These are phyloP conservation scores for Beris chalybata DNA, from an alignment of 2,888 invertebrate species.

Conservation along the genomic window DNA sequence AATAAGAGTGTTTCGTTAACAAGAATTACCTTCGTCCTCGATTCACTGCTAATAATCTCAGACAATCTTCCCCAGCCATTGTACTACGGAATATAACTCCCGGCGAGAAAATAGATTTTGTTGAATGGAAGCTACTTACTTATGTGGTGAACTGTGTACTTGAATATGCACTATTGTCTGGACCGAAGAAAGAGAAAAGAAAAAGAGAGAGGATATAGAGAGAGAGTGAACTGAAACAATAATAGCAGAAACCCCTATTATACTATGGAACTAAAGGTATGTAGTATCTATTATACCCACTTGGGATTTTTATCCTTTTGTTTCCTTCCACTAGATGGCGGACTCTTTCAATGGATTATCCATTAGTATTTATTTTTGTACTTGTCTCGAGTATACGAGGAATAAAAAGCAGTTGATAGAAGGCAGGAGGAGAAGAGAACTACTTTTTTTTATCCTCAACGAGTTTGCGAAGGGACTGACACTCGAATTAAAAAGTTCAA, in stretches of 20 bases:
- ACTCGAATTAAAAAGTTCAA: constrained; percentile 26
- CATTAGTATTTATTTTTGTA: constrained; percentile 5
- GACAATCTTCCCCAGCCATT: constrained; percentile 1
- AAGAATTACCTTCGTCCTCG: constrained; percentile 27
- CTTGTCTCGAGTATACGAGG: neutral
- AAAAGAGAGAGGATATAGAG: too few relatives aligned
- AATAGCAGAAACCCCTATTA: too few relatives aligned
- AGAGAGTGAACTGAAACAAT: too few relatives aligned
- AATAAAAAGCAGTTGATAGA: neutral
- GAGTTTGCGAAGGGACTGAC: constrained; percentile 20
- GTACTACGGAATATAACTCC: constrained; percentile 4
- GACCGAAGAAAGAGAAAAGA: too few relatives aligned
- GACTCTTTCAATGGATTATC: constrained; percentile 10
- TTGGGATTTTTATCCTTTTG: neutral
- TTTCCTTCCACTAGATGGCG: constrained; percentile 6
- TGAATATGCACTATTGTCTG: too few relatives aligned
- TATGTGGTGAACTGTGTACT: too few relatives aligned
- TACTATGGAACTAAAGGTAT: too few relatives aligned
- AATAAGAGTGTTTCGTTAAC: constrained; percentile 27
- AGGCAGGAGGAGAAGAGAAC: neutral
- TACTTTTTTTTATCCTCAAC: neutral
- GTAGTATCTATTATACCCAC: too few relatives aligned
- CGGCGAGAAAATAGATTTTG: constrained; percentile 11
- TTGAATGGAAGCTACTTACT: neutral
- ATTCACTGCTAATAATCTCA: constrained; percentile 21